Evolutionary conservation across 2,888 invertebrate species (phyloP).

Genomic region (Epistrophe grossulariae): DNA sequence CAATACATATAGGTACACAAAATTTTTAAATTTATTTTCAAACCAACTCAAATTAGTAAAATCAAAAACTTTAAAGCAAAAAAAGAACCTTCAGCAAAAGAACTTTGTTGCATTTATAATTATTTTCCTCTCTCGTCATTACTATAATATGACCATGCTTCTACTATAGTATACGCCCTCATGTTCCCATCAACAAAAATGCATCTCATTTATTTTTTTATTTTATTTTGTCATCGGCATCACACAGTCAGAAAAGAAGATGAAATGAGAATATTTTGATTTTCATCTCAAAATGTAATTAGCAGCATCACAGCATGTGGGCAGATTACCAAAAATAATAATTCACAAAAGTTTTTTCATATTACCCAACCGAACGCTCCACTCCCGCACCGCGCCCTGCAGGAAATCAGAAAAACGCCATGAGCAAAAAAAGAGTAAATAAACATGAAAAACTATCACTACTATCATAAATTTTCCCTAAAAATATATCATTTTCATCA

Average conservation of each 20-base stretch:
- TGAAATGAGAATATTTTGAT: conserved; percentile 48
- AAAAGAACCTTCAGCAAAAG: not conserved
- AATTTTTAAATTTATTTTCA: not conserved
- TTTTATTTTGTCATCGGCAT: conserved; percentile 31
- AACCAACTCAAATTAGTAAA: not conserved
- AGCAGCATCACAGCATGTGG: conserved; percentile 71
- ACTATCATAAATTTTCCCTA: conserved; percentile 66
- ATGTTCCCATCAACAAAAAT: conserved; percentile 28
- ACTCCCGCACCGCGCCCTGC: not conserved
- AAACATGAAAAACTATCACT: conserved; percentile 56
- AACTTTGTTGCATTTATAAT: conserved; percentile 29
- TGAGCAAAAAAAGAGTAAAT: not conserved
- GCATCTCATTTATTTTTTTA: conserved; percentile 43
- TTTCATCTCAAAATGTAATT: conserved; percentile 72
- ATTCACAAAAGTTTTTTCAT: conserved; percentile 59
- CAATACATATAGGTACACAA: not conserved
- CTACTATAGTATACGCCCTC: not conserved
- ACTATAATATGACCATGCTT: conserved; percentile 5
- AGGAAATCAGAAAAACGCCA: conserved; percentile 30
- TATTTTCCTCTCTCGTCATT: not conserved
- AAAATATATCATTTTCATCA: conserved; percentile 31
- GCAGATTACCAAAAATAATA: conserved; percentile 71
- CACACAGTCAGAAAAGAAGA: conserved; percentile 6
- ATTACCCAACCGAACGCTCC: conserved; percentile 11
- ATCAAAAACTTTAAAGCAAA: not conserved